Percentiles rank a stretch among this genome's conserved stretches.
Evolutionary conservation across 2,113 vertebrate genomes (phyloP).

Genomic region (Bujurquina vittata): DNA sequence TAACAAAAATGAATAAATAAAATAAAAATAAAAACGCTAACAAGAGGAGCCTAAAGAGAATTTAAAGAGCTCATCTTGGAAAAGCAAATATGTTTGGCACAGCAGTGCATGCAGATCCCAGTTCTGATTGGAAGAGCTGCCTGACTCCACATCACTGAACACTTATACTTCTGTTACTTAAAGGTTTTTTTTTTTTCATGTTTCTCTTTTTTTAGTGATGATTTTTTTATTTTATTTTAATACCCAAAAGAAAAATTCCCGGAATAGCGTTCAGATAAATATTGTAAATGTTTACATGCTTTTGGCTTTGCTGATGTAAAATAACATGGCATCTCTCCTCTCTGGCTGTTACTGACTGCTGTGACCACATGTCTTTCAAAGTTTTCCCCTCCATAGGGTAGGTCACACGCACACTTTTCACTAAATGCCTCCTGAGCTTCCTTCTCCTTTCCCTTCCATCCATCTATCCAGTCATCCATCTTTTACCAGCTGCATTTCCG

Average conservation of each 20-base stretch:
- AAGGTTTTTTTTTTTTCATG: background rate
- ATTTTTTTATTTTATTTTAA: background rate
- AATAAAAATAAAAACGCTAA: too few species aligned
- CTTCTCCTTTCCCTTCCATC: background rate
- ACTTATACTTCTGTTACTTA: background rate
- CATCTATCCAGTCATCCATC: conserved; percentile 40
- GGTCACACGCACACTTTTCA: conserved; percentile 18
- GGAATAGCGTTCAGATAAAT: background rate
- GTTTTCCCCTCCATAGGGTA: conserved; percentile 38
- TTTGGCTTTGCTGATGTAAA: conserved; percentile 13
- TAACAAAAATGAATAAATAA: too few species aligned
- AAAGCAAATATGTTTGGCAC: too few species aligned
- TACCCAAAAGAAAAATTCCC: background rate
- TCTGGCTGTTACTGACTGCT: conserved; percentile 3
- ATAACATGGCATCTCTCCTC: conserved; percentile 9
- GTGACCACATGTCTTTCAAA: conserved; percentile 44
- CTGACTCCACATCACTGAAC: background rate
- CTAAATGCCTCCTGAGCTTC: conserved; percentile 19
- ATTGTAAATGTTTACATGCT: background rate
- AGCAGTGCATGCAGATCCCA: too few species aligned
- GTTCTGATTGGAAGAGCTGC: too few species aligned
- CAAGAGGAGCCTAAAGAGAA: too few species aligned
- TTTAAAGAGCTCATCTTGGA: too few species aligned
- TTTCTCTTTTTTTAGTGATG: background rate
- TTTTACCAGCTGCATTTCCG: conserved; percentile 42